Base-by-base conservation (phyloP, 2,888 invertebrate species). In the Drosophila mimetica region DNA sequence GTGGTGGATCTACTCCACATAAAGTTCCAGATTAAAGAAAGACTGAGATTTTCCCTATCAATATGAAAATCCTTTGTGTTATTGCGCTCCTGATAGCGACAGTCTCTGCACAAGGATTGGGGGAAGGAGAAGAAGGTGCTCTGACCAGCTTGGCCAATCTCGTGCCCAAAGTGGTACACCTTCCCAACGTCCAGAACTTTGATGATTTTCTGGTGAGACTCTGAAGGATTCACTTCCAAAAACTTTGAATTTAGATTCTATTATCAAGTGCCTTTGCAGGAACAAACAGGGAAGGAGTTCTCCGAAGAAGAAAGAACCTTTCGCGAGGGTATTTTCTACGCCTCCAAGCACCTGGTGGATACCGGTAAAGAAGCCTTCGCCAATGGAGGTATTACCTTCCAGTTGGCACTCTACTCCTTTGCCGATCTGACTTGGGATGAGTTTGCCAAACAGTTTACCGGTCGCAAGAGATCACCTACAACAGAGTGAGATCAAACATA, bases 181-280 rank as follows among this genome's bases (percentile, higher is more conserved):
- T 54, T 0, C 36, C 41, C 4, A 74, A 90, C 61, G 89, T 89
- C 22, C 69, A 78, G 22, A 46, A 78, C 61, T 91, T 91, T 74
- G 81, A 79, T 1, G 91, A 91, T 20, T 91, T 89, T 75, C 53
- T 86, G 50, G 91, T 91, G 69, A 79, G 86, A 9, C n/a, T 9
- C 2, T 0, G 5, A 18, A 11, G 14, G 34, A 34, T n/a, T 5
- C n/a, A 13, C n/a, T 13, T 7, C 7, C 7, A 1, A n/a, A 6
- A 36, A 36, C n/a, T 7, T 14, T 6, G 4, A 22, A 22, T 0
- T 4, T 22, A 3, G 34, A 6, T 5, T 25, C 7, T 18, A 28
- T 1, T 18, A 1, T 0, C 0, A 1, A 7, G 0, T 3, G 4
- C 7, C 1, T n/a, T 8, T 30, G 2, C 28, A 91, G 90, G 28